Evolutionary conservation across 2,888 invertebrate species (phyloP), one percentile per base, ranked within the genome.

Genomic region (Colostygia pectinataria): DNA sequence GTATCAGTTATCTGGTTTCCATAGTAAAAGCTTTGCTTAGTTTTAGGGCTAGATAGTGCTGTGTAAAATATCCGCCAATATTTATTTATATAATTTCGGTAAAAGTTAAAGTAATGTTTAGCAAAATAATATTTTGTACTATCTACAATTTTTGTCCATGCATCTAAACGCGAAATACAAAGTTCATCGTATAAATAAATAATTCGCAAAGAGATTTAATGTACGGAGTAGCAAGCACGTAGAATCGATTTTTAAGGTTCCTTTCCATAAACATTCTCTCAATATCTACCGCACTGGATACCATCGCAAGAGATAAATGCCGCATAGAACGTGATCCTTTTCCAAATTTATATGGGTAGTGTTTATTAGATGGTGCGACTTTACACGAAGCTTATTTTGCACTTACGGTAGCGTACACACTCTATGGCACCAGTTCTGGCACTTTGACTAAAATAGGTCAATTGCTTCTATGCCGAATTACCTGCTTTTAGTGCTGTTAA

Each of bases 271-370:
- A 53, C 49, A 56, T 58, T 49, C 52, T 59, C 43, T 45, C 59
- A 53, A 58, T 61, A 63, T 57, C 56, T 55, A 62, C 56, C 59
- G 40, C 57, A 53, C 37, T 53, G 56, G 40, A 41, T 45, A 45
- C 55, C 56, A 53, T 54, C 50, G 54, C n/a, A n/a, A n/a, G 32
- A 63, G 57, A 64, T 58, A 61, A 59, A 60, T 65, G 59, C 59
- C 57, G 50, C 52, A 63, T 53, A 58, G 53, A 58, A 62, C 65
- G 63, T 65, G 61, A 63, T 57, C 63, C 63, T 61, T 62, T 62
- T 61, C 55, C 46, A 49, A 65, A 65, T 61, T 61, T 64, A 65
- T 64, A 57, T 60, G 57, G 59, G 62, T 61, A 60, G 53, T 57
- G 60, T 61, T 61, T 63, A 65, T 61, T 57, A 55, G 49, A 31